Conservation (phyloP, 1,140 invertebrate genomes). For the Chrysomallon squamiferum region DNA sequence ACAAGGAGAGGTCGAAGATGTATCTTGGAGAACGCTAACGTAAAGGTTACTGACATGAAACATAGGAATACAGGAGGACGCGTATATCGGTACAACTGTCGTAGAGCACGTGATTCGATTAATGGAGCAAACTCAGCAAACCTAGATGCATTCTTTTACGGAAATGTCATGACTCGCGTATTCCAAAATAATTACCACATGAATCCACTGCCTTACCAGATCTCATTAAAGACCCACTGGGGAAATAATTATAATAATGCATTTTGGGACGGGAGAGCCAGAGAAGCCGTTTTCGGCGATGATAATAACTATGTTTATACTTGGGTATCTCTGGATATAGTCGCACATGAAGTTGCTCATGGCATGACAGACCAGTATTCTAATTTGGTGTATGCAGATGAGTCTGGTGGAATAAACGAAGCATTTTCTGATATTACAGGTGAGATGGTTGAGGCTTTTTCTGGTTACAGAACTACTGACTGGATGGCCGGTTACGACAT, state of each 20-base stretch:
- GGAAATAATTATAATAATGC: slow-evolving; percentile 16
- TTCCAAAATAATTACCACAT: slow-evolving; percentile 30
- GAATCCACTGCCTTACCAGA: slow-evolving; percentile 15
- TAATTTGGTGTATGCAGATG: no score
- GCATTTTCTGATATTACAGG: no score
- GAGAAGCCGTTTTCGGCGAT: slow-evolving; percentile 32
- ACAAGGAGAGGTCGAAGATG: slow-evolving; percentile 16
- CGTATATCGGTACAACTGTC: slow-evolving; percentile 16
- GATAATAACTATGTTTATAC: slow-evolving; percentile 20
- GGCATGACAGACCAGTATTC: slow-evolving; percentile 38
- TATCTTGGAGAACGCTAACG: slow-evolving; percentile 33
- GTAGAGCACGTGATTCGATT: slow-evolving; percentile 22
- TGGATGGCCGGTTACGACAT: no score
- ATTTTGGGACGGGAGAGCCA: slow-evolving; percentile 33
- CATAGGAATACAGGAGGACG: slow-evolving; percentile 10
- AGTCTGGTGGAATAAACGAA: no score
- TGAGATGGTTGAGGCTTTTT: no score
- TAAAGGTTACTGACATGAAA: slow-evolving; percentile 32
- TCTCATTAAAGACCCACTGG: slow-evolving; percentile 36
- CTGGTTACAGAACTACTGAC: no score
- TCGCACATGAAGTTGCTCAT: slow-evolving; percentile 41
- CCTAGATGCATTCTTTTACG: slow-evolving; percentile 38
- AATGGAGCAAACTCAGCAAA: slow-evolving; percentile 40
- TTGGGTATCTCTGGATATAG: slow-evolving; percentile 28
- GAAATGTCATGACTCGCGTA: slow-evolving; percentile 33